Percentiles rank a stretch among this genome's conserved stretches.
Conservation (phyloP, 2,113 vertebrate genomes). For the Neolamprologus toae region DNA sequence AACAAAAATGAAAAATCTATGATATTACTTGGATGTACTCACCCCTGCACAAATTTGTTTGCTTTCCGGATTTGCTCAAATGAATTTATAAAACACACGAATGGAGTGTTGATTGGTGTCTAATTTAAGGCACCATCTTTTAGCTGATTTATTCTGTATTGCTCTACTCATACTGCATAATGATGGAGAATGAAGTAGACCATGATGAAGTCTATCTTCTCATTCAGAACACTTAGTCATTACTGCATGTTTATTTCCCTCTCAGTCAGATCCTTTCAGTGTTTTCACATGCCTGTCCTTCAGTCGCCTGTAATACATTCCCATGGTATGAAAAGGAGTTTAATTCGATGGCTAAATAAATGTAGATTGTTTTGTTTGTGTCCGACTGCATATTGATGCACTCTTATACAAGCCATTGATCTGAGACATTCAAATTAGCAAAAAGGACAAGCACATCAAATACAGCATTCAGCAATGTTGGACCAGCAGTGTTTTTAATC, state of each 20-base stretch:
- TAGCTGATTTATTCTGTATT: not conserved
- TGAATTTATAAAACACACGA: not conserved
- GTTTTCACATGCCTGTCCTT: not conserved
- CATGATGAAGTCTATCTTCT: not conserved
- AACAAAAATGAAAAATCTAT: not conserved
- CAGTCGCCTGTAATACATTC: not conserved
- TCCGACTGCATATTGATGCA: not conserved
- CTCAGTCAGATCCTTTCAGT: not conserved
- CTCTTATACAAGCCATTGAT: not conserved
- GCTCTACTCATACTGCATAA: not conserved
- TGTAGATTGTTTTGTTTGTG: not conserved
- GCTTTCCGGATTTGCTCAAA: not conserved
- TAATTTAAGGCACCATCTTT: not conserved
- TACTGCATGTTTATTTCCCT: not conserved
- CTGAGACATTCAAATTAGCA: not conserved
- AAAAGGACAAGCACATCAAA: not conserved
- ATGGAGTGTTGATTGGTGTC: not conserved
- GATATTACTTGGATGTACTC: not conserved
- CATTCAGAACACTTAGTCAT: not conserved
- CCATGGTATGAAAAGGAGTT: not conserved
- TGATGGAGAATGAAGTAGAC: not conserved
- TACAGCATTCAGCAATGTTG: not conserved
- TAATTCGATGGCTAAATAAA: not conserved
- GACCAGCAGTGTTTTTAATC: not conserved
- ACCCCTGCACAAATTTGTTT: not conserved